Conservation (phyloP, 2,113 vertebrate genomes). For the Bolborhynchus lineola region DNA sequence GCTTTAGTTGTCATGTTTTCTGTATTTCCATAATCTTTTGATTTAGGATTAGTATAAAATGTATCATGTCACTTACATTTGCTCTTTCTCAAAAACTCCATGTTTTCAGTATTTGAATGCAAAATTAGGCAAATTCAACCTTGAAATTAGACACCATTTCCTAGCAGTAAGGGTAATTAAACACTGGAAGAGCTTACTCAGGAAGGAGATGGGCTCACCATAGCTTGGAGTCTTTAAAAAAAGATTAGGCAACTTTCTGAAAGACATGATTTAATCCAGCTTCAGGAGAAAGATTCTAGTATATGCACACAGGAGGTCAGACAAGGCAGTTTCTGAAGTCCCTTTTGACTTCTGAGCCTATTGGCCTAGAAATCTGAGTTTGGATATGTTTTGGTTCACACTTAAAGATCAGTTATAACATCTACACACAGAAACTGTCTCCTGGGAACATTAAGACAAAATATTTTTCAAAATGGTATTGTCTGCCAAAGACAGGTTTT, state of each 20-base stretch:
- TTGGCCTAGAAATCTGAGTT: neutral
- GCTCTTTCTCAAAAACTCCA: slow-evolving; percentile 14
- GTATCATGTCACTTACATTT: slow-evolving; percentile 55
- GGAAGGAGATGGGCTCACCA: slow-evolving; percentile 30
- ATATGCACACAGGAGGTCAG: neutral
- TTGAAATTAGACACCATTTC: slow-evolving; percentile 55
- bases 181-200: slow-evolving; percentile 24
- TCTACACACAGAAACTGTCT: neutral
- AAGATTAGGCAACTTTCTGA: slow-evolving; percentile 37
- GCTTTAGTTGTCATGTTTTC: slow-evolving; percentile 50
- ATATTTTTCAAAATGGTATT: neutral
- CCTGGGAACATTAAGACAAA: neutral
- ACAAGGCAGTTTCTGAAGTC: neutral
- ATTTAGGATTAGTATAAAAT: slow-evolving; percentile 64
- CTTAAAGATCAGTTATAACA: slow-evolving; percentile 15
- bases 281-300: neutral
- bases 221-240: slow-evolving; percentile 29
- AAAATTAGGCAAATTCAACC: slow-evolving; percentile 59
- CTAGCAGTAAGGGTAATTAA: slow-evolving; percentile 55
- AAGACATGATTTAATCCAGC: slow-evolving; percentile 10
- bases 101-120: slow-evolving; percentile 28
- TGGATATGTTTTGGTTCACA: neutral
- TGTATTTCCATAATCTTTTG: slow-evolving; percentile 61
- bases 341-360: neutral
- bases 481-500: neutral